phyloP scores from a whole-genome alignment of 2,113 vertebrate species.

The Thermophis baileyi region DNA sequence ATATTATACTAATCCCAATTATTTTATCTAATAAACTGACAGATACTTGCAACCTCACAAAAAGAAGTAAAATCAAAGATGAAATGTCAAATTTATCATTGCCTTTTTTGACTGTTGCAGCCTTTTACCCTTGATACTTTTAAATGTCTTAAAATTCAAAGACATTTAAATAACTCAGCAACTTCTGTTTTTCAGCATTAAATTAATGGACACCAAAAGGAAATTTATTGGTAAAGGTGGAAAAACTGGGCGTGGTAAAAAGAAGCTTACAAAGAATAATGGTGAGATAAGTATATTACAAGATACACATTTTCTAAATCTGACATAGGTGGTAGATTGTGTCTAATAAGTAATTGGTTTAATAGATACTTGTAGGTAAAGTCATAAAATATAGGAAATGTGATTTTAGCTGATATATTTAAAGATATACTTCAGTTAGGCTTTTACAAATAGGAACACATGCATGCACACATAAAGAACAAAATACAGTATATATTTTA shows the following conservation, averaged over 20 bases:
- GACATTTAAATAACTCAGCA: background rate
- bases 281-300: background rate
- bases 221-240: conserved; percentile 48
- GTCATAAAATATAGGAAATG: background rate
- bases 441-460: background rate
- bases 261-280: conserved; percentile 56
- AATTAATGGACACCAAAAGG: conserved; percentile 65
- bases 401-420: background rate
- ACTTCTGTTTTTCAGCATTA: conserved; percentile 46
- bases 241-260: conserved; percentile 45
- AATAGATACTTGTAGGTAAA: background rate
- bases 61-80: background rate
- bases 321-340: background rate
- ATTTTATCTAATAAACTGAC: background rate
- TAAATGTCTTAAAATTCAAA: background rate
- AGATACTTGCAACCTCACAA: background rate
- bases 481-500: background rate
- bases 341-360: background rate
- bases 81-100: background rate
- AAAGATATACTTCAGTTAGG: background rate
- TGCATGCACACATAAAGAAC: background rate
- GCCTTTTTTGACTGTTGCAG: background rate
- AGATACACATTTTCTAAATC: background rate
- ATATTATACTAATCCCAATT: background rate
- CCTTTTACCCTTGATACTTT: background rate